A percentile compares a stretch with the other conserved stretches of the same genome.
Conservation (phyloP, 2,888 invertebrate genomes). For the Lithophane socia region DNA sequence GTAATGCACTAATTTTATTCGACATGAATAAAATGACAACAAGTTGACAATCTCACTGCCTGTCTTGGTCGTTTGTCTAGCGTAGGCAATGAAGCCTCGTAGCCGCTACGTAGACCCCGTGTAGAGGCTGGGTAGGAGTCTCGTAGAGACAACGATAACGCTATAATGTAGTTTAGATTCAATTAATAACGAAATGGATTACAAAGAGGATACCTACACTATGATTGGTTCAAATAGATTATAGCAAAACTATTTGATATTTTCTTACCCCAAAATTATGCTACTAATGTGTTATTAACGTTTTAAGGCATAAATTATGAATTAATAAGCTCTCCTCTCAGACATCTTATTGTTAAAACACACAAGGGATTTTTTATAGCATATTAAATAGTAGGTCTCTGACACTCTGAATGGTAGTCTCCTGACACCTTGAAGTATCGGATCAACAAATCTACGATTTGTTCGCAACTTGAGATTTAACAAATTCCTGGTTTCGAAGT, state of each 20-base stretch:
- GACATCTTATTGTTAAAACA: too few relatives aligned
- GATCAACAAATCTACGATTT: slow-evolving; percentile 27
- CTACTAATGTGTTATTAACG: too few relatives aligned
- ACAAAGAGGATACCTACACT: background rate
- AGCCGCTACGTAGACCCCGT: background rate
- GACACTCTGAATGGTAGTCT: background rate
- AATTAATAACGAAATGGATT: background rate
- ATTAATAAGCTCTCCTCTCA: too few relatives aligned
- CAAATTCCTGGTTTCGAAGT: slow-evolving; percentile 35
- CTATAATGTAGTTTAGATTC: background rate
- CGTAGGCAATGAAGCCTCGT: background rate
- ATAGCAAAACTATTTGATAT: too few relatives aligned
- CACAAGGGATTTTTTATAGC: background rate
- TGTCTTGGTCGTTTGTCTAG: background rate
- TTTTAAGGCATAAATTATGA: too few relatives aligned
- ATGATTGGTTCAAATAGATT: too few relatives aligned
- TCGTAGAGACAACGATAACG: background rate
- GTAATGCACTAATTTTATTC: background rate
- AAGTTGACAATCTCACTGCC: background rate
- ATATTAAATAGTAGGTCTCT: background rate
- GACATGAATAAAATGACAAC: background rate
- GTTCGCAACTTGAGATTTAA: slow-evolving; percentile 36
- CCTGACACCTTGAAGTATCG: slow-evolving; percentile 7
- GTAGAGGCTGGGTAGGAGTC: background rate
- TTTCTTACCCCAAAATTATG: too few relatives aligned